Evolutionary conservation across 2,113 vertebrate species (phyloP).

Genomic region (Leuciscus idus): DNA sequence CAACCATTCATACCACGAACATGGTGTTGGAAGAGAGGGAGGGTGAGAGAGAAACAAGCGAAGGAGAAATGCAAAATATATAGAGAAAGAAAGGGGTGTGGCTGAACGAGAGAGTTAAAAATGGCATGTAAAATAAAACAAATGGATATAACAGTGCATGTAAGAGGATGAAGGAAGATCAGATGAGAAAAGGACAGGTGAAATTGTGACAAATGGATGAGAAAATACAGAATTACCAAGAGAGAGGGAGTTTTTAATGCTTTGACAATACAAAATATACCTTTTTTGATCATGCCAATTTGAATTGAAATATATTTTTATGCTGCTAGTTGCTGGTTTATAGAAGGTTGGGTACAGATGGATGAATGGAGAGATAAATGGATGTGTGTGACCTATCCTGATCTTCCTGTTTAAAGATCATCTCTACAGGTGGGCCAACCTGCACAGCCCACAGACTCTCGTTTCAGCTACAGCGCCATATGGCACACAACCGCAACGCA

Average conservation of each 20-base stretch:
- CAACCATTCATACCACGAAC: slow-evolving; percentile 74
- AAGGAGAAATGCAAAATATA: slow-evolving; percentile 51
- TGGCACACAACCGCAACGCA: slow-evolving; percentile 10
- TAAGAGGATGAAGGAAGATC: slow-evolving; percentile 7
- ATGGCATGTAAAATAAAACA: neutral
- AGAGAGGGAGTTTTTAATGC: slow-evolving; percentile 69
- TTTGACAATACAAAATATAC: slow-evolving; percentile 3
- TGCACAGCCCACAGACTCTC: slow-evolving; percentile 9
- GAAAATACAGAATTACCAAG: slow-evolving; percentile 26
- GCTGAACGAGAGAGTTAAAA: neutral
- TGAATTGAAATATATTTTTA: neutral
- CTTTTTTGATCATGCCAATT: neutral
- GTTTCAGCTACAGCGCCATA: slow-evolving; percentile 21
- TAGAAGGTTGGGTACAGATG: slow-evolving; percentile 37
- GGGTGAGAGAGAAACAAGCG: slow-evolving; percentile 33
- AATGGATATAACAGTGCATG: neutral
- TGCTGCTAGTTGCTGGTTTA: slow-evolving; percentile 63
- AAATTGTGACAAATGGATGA: neutral
- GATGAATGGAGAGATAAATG: neutral
- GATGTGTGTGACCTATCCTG: slow-evolving; percentile 35
- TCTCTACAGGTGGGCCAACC: slow-evolving; percentile 34
- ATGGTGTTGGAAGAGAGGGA: slow-evolving; percentile 53
- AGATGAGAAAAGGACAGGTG: neutral
- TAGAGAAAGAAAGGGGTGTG: slow-evolving; percentile 25
- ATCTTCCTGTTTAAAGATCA: slow-evolving; percentile 41